These are phyloP conservation scores for Hyles lineata DNA, from an alignment of 2,888 invertebrate species.

Conservation along the genomic window DNA sequence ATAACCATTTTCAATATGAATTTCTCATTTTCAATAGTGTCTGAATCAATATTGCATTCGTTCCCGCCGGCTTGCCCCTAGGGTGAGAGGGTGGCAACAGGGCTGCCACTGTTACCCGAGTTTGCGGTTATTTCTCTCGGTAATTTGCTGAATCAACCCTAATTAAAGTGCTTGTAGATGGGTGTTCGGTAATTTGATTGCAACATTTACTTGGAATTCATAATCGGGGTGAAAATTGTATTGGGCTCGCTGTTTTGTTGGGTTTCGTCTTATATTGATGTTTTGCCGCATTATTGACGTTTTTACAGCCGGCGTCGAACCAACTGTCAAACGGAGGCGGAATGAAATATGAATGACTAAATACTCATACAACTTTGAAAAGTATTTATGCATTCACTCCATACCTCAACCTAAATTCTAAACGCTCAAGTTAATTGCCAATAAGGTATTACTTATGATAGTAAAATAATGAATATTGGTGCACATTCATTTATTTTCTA, in stretches of 20 bases:
- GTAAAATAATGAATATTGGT: no score
- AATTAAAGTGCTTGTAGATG: neutral
- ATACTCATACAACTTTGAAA: no score
- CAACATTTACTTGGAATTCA: neutral
- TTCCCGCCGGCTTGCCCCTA: neutral
- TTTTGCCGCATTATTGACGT: no score
- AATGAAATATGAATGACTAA: no score
- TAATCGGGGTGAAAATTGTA: neutral
- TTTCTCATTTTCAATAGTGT: conserved; percentile 14
- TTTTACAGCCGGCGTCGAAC: neutral
- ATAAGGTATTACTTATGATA: no score
- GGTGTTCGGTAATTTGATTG: neutral
- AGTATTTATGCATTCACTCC: no score
- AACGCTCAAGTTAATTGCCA: no score
- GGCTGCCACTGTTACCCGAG: neutral
- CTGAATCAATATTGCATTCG: conserved; percentile 21
- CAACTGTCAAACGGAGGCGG: neutral
- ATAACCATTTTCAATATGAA: conserved; percentile 10
- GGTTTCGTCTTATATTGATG: no score
- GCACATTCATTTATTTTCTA: no score
- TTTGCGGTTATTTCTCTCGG: neutral
- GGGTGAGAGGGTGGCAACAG: neutral
- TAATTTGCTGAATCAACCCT: conserved; percentile 5
- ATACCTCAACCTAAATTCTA: no score
- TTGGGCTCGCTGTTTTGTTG: neutral